Base-by-base conservation (phyloP, 2,888 invertebrate genomes). In the Ophion ventricosus region DNA sequence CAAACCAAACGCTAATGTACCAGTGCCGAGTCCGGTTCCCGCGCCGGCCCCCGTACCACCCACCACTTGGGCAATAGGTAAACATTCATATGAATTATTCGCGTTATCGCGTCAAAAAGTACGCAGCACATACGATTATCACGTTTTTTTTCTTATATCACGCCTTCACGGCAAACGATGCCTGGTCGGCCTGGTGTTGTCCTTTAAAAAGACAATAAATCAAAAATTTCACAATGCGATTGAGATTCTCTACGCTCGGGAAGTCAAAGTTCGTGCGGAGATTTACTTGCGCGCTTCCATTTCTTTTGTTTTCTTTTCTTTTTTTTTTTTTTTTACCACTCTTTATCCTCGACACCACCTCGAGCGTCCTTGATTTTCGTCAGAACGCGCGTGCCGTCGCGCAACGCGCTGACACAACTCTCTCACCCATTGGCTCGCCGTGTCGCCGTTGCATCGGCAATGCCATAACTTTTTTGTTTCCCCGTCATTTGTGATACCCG, bases 41-140 rank as follows among this genome's bases (percentile, higher is more conserved):
- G 93, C 94, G n/a, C 91, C 92, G 25, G 87, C 90, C 8, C 91
- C 92, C 54, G 89, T 88, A 25, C 88, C 90, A 72, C 87, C 92
- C 79, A 78, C 91, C 20, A 90, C 87, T 77, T 92, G 92, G 92
- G 89, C 89, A 85, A 74, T 92, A 92, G 92, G 93, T 93, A 92
- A 92, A 88, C 70, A 64, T 72, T 59, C 56, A 82, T 76, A 72
- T 56, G 73, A 54, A 84, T 43, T 75, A 74, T 74, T 59, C 17
- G 29, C 72, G 40, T 29, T 80, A 35, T n/a, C 54, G 49, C 61
- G 23, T 14, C 23, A 43, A 17, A 63, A 5, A 49, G 43, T 23
- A 23, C 23, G 40, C 49, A 61, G n/a, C 17, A 69, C 49, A 14
- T 72, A 35, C 57, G 26, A 10, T 54, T 4, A 54, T 56, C 7